phyloP scores from a whole-genome alignment of 2,113 vertebrate genomes.

The Petroica traversi region DNA sequence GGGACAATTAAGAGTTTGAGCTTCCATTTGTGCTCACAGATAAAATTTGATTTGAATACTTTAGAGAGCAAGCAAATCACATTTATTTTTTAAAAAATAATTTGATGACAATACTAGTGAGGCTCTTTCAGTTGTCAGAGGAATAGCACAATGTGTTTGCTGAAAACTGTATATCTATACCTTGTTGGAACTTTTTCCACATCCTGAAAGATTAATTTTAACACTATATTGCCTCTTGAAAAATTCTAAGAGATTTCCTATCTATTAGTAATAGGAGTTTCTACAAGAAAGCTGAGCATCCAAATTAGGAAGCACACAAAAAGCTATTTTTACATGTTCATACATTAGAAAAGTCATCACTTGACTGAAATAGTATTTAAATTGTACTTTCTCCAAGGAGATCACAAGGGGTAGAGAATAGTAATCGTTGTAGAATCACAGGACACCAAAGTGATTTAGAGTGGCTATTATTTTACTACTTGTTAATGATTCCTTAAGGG shows the following conservation, averaged over 20 bases:
- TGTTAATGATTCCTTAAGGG: conserved; percentile 18
- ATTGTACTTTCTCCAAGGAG: not conserved
- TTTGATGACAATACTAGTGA: not conserved
- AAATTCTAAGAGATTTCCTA: not conserved
- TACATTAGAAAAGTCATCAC: not conserved
- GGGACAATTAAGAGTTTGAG: not conserved
- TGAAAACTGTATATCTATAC: not conserved
- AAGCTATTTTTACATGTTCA: not conserved
- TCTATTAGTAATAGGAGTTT: not conserved
- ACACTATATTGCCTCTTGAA: not conserved
- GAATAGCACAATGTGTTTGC: not conserved
- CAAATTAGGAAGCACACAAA: not conserved
- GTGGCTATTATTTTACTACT: conserved; percentile 6
- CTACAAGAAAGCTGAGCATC: not conserved
- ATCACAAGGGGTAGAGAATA: not conserved
- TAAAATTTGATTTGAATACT: conserved; percentile 12
- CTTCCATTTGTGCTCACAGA: not conserved
- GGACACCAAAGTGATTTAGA: not conserved
- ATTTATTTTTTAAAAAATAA: not conserved
- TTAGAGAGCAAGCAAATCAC: not conserved
- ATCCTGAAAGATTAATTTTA: not conserved
- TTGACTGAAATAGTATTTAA: not conserved
- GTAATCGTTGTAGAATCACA: not conserved
- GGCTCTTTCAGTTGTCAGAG: not conserved
- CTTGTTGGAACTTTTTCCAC: not conserved